phyloP scores from a whole-genome alignment of 2,113 vertebrate species.

The Rhadina sibilatrix region DNA sequence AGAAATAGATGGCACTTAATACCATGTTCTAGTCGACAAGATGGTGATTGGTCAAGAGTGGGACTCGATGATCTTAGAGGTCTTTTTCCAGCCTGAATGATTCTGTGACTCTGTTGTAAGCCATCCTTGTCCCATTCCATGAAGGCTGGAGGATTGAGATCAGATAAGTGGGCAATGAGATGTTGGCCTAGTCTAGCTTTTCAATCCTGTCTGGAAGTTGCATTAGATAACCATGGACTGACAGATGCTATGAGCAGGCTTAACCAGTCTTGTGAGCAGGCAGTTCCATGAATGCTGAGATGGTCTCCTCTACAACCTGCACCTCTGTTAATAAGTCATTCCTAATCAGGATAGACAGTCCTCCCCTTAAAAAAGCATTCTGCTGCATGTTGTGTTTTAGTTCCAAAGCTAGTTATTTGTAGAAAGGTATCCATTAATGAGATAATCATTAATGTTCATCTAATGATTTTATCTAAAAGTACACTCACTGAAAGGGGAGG shows the following conservation, averaged over 20 bases:
- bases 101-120: neutral
- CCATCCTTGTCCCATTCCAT: neutral
- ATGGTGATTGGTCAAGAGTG: neutral
- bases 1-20: neutral
- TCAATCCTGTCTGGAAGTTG: neutral
- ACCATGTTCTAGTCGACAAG: neutral
- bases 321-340: neutral
- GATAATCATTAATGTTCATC: neutral
- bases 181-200: neutral
- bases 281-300: neutral
- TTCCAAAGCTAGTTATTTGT: neutral
- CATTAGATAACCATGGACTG: neutral
- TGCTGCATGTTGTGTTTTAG: neutral
- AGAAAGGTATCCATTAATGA: neutral
- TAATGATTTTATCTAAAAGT: neutral
- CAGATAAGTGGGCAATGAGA: neutral
- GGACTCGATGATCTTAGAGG: rapidly evolving
- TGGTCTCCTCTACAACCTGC: neutral
- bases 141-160: neutral
- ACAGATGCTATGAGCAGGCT: neutral
- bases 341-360: neutral
- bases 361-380: neutral
- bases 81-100: neutral
- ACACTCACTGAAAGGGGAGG: neutral
- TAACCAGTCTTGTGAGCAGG: neutral